Base-by-base conservation (phyloP, 2,113 vertebrate genomes). In the Anas platyrhynchos region DNA sequence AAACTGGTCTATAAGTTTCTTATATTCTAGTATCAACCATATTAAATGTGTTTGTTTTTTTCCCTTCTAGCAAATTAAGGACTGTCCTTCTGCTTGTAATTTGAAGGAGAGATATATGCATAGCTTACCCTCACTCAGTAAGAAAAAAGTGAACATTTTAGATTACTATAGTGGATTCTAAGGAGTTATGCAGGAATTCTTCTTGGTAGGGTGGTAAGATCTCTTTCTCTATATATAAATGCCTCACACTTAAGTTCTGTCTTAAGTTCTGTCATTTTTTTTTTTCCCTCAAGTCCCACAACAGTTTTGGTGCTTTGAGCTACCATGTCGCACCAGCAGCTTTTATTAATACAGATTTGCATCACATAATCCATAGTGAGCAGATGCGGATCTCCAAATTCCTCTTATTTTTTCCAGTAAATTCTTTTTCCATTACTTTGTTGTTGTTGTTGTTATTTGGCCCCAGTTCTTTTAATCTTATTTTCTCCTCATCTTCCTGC, bases 31-130 rank as follows among this genome's bases (percentile, higher is more conserved):
- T 63, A 91, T 50, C 46, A 95, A 59, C 5, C 26, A 26, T 89
- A 91, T 85, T 91, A 89, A 96, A 96, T 32, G 50, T 82, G 77
- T 38, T 38, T 38, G 9, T 83, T 26, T 59, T 89, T 95, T 96
- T 95, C 78, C 52, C 58, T 74, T 43, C 46, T 67, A 81, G 41
- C 50, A 84, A 71, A 84, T 93, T 66, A 87, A 94, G 65, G 91
- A 66, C 66, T 86, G 44, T 77, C 63, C 58, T 95, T 63, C 66
- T 92, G 27, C 16, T 31, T 75, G 32, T 71, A 72, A 17, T 66
- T 83, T 88, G 91, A 96, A 94, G 84, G 56, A 89, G 65, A 89
- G 26, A 61, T 10, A 0, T 54, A 18, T 73, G 34, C 63, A 50
- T 56, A 63, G 43, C 17, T 62, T 85, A 25, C 41, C 23, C 50